Evolutionary conservation across 2,113 vertebrate species (phyloP), one percentile per base, ranked within the genome.

Genomic region (Podarcis muralis): DNA sequence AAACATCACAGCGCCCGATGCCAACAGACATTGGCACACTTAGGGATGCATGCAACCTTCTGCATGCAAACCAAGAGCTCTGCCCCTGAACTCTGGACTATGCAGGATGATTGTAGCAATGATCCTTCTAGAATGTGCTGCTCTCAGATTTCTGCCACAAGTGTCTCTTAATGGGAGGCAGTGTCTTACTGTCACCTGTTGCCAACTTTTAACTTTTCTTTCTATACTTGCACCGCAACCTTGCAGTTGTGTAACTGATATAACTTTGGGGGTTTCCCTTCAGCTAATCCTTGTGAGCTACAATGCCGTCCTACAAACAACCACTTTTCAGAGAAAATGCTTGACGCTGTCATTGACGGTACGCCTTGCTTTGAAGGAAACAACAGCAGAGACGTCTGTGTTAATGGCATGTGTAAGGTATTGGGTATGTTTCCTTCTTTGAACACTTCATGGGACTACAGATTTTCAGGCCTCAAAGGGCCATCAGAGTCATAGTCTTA

Each of bases 351-450:
- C 92, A 98, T 96, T 9, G 99, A 99, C 16, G 99, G 99, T 15
- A 99, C 99, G 2, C 98, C 98, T 4, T 99, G 99, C 96, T 99
- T 98, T 95, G 98, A 97, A 96, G 98, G 97, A 88, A 98, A 96
- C 93, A 98, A 95, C 91, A 98, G 97, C 95, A 97, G 97, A 94
- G 98, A 98, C 96, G 93, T 97, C 98, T 99, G 99, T 94, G 97
- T 99, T 96, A 99, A 99, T 96, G 99, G 99, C 96, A 98, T 99
- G 97, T 99, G 99, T 98, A 99, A 99, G 99, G 99, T 99, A 99
- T 98, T 98, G 97, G 97, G 97, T 98, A 97, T 98, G 97, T 97
- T 97, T 97, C 94, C 92, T 97, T 96, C 90, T 97, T 90, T 97
- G 91, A 32, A 88, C 80, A 85, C 88, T 94, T 93, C 65, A 94